A percentile compares a stretch with the other conserved stretches of the same genome.
These are phyloP conservation scores for Aplysina aerophoba DNA, from an alignment of 37 sponge, comb jelly and placozoan genomes.

Conservation along the genomic window DNA sequence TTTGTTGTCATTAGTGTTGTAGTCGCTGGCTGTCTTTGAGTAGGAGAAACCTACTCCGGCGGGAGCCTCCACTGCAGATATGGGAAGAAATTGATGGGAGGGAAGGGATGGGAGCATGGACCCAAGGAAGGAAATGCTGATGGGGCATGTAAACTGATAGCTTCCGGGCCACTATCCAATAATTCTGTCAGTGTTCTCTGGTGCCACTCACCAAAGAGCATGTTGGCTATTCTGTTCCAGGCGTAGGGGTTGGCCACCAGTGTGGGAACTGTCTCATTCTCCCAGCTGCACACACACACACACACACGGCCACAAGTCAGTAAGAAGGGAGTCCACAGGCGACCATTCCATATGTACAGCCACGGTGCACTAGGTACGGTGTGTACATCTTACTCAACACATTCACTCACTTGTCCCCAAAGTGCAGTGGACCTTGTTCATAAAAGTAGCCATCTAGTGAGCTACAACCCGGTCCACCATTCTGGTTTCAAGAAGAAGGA, in stretches of 20 bases:
- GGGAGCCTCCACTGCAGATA: slow-evolving; percentile 70
- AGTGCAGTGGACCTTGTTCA: slow-evolving; percentile 79
- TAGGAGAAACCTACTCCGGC: slow-evolving; percentile 89
- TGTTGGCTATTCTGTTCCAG: slow-evolving; percentile 74
- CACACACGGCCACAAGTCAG: neutral
- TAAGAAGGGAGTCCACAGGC: neutral
- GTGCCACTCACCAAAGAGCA: slow-evolving; percentile 65
- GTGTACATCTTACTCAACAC: neutral
- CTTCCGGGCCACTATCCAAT: no score
- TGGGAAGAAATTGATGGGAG: no score
- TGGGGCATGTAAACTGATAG: no score
- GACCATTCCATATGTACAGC: neutral
- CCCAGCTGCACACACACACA: slow-evolving; percentile 14
- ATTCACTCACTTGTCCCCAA: slow-evolving; percentile 40
- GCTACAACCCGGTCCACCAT: slow-evolving; percentile 91
- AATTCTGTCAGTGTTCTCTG: no score
- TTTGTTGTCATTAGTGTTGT: slow-evolving; percentile 65
- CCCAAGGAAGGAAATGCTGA: no score
- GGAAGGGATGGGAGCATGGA: no score
- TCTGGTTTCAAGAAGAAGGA: slow-evolving; percentile 25
- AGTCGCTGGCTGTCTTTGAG: slow-evolving; percentile 64
- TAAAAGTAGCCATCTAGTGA: slow-evolving; percentile 82
- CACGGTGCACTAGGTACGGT: neutral
- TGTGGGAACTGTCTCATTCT: slow-evolving; percentile 37
- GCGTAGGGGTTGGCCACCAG: slow-evolving; percentile 69